Base-by-base conservation (phyloP, 2,888 invertebrate genomes). In the Pseudococcus jackbeardsleyi region DNA sequence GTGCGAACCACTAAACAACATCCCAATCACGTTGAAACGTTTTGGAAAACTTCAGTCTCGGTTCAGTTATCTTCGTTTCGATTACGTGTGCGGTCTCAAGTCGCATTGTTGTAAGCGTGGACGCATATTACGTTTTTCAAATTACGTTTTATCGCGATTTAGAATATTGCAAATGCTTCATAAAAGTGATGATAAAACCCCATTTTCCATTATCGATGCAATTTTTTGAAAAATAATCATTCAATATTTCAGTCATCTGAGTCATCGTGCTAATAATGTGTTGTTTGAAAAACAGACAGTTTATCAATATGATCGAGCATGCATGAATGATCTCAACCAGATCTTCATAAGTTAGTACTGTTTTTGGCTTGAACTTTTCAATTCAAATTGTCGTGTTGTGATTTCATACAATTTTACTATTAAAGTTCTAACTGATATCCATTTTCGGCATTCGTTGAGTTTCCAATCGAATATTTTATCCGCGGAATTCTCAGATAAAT, bases 11-110 rank as follows among this genome's bases (percentile, higher is more conserved):
- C 26, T 17, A 12, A 72, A 72, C 33, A 72, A 15, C 72, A 82
- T 82, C 46, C 46, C 79, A 82, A 42, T 46, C 79, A 82, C 79
- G 46, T 46, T 82, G 79, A 82, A 42, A 19, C 15, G 79, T 82
- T 82, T 42, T 82, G 11, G 19, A 46, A 46, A 82, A 82, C 46
- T 46, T 72, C 46, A 19, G 42, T 82, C 19, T 46, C 19, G 11
- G 17, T 77, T 77, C 46, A 46, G 79, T 82, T 19, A 46, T 19
- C 17, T 5, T 46, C 17, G 8, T 77, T 17, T 42, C 17, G 17
- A 9, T 39, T 42, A 46, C 26, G 42, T 46, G 42, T 82, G 22
- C 2, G 19, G 79, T n/a, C 11, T 0, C 46, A 33, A 6, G 42
- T 82, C 46, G 19, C 46, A 46, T 82, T n/a, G 0, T 82, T 7